Base-by-base conservation (phyloP, 2,113 vertebrate species). In the Thalassoma bifasciatum region DNA sequence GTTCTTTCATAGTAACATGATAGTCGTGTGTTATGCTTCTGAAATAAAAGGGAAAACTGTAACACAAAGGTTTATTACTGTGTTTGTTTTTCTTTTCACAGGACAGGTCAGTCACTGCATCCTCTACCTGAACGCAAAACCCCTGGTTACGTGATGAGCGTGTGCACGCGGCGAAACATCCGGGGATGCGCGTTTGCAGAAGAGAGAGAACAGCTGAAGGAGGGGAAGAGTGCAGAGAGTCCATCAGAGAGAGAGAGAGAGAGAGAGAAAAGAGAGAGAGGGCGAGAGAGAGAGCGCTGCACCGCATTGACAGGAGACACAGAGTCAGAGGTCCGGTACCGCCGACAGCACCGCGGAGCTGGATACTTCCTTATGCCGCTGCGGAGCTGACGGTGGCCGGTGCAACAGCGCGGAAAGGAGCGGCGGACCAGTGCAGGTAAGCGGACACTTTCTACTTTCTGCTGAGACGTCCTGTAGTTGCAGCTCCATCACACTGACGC, bases 371-470 rank as follows among this genome's bases (percentile, higher is more conserved):
- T 46, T 49, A 85, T 83, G 89, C 57, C 36, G 66, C 46, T 59
- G 69, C 75, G 67, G 69, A 86, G 84, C 73, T 82, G 77, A 79
- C 74, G 72, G 79, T 57, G 36, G 30, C 71, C 49, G 79, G 67
- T 47, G 76, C 74, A 51, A 77, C 75, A 37, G 60, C 70, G 63
- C 34, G 37, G 21, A 60, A 60, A 30, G 53, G 24, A 67, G 50
- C 69, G 58, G 57, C 51, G 61, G 57, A 74, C 5, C 65, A 10
- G 71, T 58, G 24, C 84, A 83, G 88, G 90, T 91, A 86, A 87
- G 79, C 30, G 21, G 34, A 66, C 42, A 23, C 60, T 54, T 52
- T 38, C 13, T 54, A 12, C 61, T 75, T 49, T 80, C 6, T 11
- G 0, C 60, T 4, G 1, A 30, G 63, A n/a, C 19, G 56, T 26